phyloP scores from a whole-genome alignment of 64 coral and sea anemone species.

The Pocillopora damicornis region DNA sequence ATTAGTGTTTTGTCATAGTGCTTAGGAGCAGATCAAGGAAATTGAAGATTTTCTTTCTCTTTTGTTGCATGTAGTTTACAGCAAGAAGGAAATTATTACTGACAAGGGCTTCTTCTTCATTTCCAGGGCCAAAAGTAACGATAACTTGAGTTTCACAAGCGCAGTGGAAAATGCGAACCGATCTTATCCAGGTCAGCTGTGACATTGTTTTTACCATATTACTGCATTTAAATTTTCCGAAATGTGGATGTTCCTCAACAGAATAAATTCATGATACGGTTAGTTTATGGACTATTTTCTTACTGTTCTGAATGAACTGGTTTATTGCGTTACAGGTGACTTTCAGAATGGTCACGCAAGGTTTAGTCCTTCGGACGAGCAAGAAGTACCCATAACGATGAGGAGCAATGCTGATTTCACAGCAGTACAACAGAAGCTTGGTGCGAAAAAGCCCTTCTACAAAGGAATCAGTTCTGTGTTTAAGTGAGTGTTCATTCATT shows the following conservation, averaged over 20 bases:
- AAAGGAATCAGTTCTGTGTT: constrained; percentile 64
- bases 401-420: constrained; percentile 78
- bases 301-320: neutral
- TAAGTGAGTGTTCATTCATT: constrained; percentile 54
- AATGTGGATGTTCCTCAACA: neutral
- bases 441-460: constrained; percentile 89
- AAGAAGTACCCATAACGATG: constrained; percentile 87
- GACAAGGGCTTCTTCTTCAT: neutral
- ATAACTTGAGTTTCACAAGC: constrained; percentile 72
- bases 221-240: neutral
- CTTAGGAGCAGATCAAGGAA: too few species aligned
- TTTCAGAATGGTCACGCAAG: constrained; percentile 63
- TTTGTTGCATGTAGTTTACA: neutral
- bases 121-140: constrained; percentile 49
- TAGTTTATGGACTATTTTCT: neutral
- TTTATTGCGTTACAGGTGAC: constrained; percentile 47
- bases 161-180: constrained; percentile 65
- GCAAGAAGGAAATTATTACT: neutral
- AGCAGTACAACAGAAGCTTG: constrained; percentile 78
- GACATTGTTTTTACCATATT: neutral
- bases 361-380: constrained; percentile 57
- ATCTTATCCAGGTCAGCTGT: constrained; percentile 30
- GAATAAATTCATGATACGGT: too few species aligned
- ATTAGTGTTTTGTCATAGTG: neutral
- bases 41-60: too few species aligned